phyloP scores from a whole-genome alignment of 2,888 invertebrate genomes.

The Orgyia antiqua region DNA sequence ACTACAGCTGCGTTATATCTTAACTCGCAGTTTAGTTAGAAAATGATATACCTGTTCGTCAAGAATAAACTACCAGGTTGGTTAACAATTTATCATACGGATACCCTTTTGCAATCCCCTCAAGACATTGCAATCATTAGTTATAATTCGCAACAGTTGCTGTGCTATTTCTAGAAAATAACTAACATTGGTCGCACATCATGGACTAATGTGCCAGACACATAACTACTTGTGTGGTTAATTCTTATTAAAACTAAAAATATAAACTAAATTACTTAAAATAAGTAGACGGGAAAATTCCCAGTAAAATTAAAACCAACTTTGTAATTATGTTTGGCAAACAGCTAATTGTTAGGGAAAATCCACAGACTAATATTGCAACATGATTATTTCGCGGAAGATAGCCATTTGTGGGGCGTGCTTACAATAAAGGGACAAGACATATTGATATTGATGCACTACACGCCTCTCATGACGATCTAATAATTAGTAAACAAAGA shows the following conservation, averaged over 20 bases:
- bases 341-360: no score
- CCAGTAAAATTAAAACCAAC: constrained; percentile 17
- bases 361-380: constrained; percentile 20
- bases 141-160: constrained; percentile 61
- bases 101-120: constrained; percentile 44
- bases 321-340: constrained; percentile 25
- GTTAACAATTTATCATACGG: constrained; percentile 52
- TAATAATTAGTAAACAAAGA: no score
- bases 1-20: no score
- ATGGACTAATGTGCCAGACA: constrained; percentile 30
- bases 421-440: constrained; percentile 7
- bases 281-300: constrained; percentile 36
- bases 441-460: no score
- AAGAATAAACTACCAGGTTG: constrained; percentile 45
- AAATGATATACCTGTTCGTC: constrained; percentile 38
- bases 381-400: constrained; percentile 12
- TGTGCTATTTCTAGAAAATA: constrained; percentile 50
- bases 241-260: no score
- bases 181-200: constrained; percentile 33
- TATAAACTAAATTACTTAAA: no score
- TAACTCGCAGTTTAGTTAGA: no score
- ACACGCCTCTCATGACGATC: no score
- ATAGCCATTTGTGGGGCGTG: neutral
- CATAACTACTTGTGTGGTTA: no score
- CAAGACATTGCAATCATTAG: constrained; percentile 52